Evolutionary conservation across 2,888 invertebrate species (phyloP).

Genomic region (Nowickia ferox): DNA sequence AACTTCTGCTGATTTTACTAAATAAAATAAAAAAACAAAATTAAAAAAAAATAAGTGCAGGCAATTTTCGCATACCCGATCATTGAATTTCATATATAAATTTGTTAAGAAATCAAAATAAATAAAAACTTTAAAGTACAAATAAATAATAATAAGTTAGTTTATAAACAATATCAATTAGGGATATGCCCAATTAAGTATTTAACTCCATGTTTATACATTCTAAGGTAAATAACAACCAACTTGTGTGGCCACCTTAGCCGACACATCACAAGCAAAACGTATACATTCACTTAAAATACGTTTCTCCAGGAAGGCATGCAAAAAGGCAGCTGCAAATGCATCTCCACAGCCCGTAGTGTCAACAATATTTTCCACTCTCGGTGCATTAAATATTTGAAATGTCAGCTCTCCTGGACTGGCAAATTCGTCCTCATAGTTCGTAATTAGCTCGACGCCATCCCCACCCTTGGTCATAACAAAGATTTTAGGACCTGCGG

Average conservation of each 20-base stretch:
- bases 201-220: not conserved
- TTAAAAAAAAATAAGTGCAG: conserved; percentile 21
- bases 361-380: conserved; percentile 84
- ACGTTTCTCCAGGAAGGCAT: conserved; percentile 83
- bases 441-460: conserved; percentile 84
- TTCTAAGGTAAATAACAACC: conserved; percentile 83
- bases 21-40: not conserved
- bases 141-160: conserved; percentile 1
- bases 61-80: not conserved
- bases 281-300: conserved; percentile 83
- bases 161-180: conserved; percentile 12
- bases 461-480: conserved; percentile 87
- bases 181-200: not conserved
- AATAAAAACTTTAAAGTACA: not conserved
- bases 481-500: conserved; percentile 81
- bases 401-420: conserved; percentile 74
- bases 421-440: conserved; percentile 76
- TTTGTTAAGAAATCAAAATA: not conserved
- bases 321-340: conserved; percentile 85
- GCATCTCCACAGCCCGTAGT: conserved; percentile 86
- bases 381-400: conserved; percentile 80
- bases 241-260: conserved; percentile 83
- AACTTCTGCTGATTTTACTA: not conserved
- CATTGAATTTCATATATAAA: not conserved
- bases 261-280: conserved; percentile 83